Conservation (phyloP, 2,113 vertebrate genomes). For the Dinomys branickii region DNA sequence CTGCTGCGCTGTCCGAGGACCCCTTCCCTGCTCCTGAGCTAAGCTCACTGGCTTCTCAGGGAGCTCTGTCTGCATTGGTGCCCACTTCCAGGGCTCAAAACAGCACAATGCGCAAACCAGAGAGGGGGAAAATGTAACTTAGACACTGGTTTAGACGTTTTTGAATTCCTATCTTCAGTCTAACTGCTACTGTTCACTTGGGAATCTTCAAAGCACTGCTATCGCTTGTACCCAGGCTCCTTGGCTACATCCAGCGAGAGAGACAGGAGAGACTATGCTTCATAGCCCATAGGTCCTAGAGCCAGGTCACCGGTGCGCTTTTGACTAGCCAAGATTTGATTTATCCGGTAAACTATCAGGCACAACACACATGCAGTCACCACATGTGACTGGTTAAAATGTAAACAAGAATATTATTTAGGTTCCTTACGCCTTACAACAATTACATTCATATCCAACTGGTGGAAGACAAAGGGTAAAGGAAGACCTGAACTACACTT, state of each 20-base stretch:
- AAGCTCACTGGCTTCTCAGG: neutral
- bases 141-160: neutral
- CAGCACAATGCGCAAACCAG: neutral
- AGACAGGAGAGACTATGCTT: neutral
- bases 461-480: neutral
- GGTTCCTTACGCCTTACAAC: neutral
- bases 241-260: neutral
- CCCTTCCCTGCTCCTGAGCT: neutral
- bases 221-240: neutral
- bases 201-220: neutral
- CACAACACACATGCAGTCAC: neutral
- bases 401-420: neutral
- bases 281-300: neutral
- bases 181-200: neutral
- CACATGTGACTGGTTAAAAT: neutral
- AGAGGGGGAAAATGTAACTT: neutral
- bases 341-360: neutral
- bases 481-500: neutral
- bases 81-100: neutral
- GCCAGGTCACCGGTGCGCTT: neutral
- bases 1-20: neutral
- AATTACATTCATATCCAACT: neutral
- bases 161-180: neutral
- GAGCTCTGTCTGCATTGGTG: neutral
- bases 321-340: neutral